Evolutionary conservation across 2,797 vertebrate genomes (phyloP).

Genomic region (Onychomys arenicola): DNA sequence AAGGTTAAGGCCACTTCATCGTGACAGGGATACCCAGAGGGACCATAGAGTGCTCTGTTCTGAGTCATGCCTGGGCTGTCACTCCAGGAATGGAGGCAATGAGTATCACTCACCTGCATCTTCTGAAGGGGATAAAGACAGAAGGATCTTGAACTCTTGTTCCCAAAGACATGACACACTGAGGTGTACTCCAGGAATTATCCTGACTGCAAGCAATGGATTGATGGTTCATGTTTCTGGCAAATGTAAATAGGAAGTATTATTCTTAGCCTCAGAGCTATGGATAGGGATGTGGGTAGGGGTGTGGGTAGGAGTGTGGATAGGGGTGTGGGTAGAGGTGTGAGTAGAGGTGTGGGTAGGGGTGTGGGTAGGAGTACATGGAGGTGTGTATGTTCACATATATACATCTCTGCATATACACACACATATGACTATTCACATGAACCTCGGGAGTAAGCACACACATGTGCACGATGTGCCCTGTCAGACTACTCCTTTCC

Average conservation of each 20-base stretch:
- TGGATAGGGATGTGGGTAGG: no score
- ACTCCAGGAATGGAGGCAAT: neutral
- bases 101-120: neutral
- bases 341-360: neutral
- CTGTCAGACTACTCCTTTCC: neutral
- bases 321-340: no score
- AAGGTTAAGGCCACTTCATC: neutral
- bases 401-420: neutral
- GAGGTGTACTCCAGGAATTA: neutral
- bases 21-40: neutral
- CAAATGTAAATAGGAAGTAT: neutral
- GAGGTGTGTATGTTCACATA: neutral
- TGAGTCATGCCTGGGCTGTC: neutral
- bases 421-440: neutral
- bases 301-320: no score
- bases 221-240: neutral
- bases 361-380: neutral
- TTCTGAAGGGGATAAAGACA: neutral
- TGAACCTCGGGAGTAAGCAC: neutral
- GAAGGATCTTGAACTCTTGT: neutral
- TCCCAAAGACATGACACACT: accelerated
- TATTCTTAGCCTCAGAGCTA: neutral
- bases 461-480: neutral
- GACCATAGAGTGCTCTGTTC: neutral
- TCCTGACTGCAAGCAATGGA: neutral